A percentile compares a stretch with the other conserved stretches of the same genome.
phyloP scores from a whole-genome alignment of 2,888 invertebrate genomes.

The Mylabris sibirica region DNA sequence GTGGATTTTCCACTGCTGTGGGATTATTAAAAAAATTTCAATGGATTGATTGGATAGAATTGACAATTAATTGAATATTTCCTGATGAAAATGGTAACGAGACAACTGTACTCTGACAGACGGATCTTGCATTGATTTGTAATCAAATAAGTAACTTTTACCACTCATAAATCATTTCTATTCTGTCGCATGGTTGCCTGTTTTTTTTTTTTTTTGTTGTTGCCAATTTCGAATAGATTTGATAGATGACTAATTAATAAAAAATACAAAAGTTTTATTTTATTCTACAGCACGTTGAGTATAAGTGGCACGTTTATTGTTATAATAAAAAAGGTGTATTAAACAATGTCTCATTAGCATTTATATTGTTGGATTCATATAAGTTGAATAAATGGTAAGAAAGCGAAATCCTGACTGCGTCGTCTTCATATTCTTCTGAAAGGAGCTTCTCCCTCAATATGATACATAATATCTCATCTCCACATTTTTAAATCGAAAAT shows the following conservation, averaged over 20 bases:
- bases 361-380: constrained; percentile 33
- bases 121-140: background rate
- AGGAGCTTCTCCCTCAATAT: constrained; percentile 24
- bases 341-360: constrained; percentile 30
- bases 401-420: constrained; percentile 21
- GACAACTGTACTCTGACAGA: constrained; percentile 2
- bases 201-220: no score
- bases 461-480: constrained; percentile 30
- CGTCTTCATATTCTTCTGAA: constrained; percentile 26
- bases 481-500: constrained; percentile 28
- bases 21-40: constrained; percentile 5
- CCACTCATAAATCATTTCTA: background rate
- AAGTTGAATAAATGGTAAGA: constrained; percentile 27
- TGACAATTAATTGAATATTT: constrained; percentile 26
- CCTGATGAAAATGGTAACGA: background rate
- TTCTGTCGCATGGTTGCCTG: no score
- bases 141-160: background rate
- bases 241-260: background rate
- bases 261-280: background rate
- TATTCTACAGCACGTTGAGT: no score
- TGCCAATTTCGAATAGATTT: no score
- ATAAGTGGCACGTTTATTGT: no score
- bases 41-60: background rate
- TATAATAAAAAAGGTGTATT: background rate
- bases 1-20: background rate